phyloP scores from a whole-genome alignment of 1,140 invertebrate genomes.

The Heterodera carotae region DNA sequence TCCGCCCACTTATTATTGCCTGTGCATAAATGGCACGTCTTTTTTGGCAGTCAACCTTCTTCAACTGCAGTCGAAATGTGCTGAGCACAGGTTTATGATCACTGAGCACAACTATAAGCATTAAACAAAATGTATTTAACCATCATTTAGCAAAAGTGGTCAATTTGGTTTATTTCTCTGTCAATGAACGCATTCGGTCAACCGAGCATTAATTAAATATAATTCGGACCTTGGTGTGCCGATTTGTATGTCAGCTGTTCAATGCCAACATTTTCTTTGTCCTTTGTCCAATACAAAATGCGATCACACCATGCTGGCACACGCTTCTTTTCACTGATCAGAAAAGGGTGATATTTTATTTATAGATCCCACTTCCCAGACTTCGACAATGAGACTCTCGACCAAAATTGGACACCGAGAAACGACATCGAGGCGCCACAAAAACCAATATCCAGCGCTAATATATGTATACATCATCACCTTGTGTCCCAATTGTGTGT shows the following conservation, averaged over 20 bases:
- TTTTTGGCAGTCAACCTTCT: conserved; percentile 52
- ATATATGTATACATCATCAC: no score
- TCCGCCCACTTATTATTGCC: neutral
- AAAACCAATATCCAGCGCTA: no score
- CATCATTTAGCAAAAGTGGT: no score
- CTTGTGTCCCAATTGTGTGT: conserved; percentile 91
- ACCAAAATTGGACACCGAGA: no score
- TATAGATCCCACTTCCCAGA: no score
- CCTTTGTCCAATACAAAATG: conserved; percentile 81
- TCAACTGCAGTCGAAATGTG: conserved; percentile 77
- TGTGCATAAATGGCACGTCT: conserved; percentile 42
- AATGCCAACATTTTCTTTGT: conserved; percentile 68
- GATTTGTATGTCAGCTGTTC: conserved; percentile 76
- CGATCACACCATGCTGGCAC: conserved; percentile 97
- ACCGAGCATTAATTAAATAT: no score
- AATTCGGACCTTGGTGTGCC: conserved; percentile 13
- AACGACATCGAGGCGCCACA: no score
- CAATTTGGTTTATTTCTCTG: no score
- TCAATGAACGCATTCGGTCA: no score
- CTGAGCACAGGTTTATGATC: conserved; percentile 97
- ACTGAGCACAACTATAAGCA: conserved; percentile 69
- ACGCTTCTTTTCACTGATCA: conserved; percentile 90
- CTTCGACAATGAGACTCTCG: no score
- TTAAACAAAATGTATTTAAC: no score
- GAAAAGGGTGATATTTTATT: no score